phyloP scores from a whole-genome alignment of 2,113 vertebrate genomes.

The Phoxinus phoxinus region DNA sequence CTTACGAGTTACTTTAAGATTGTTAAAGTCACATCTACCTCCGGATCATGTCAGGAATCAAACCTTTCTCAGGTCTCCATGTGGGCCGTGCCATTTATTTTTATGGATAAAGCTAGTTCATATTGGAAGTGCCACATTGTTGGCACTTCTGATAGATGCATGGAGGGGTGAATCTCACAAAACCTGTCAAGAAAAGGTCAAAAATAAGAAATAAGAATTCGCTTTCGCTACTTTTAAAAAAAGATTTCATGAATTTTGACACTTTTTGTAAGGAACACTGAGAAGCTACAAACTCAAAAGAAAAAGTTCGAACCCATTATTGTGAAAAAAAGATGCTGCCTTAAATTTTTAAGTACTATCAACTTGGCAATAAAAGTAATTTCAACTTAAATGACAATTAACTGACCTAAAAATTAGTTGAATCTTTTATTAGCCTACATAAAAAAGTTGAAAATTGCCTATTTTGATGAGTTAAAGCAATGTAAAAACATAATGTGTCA shows the following conservation, averaged over 20 bases:
- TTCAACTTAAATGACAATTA: no score
- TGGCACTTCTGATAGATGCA: background rate
- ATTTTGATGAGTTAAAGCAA: no score
- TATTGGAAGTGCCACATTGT: background rate
- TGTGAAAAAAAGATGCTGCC: no score
- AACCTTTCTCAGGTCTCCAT: background rate
- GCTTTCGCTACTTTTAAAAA: background rate
- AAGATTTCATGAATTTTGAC: background rate
- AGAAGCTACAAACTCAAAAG: background rate
- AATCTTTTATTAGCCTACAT: no score
- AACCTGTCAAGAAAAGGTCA: background rate
- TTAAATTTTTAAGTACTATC: no score
- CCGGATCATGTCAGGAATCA: background rate
- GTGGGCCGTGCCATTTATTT: background rate
- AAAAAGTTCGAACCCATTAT: background rate
- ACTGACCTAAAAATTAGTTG: no score
- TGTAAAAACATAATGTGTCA: no score
- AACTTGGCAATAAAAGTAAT: no score
- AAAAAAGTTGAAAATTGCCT: no score
- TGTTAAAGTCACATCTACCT: constrained; percentile 18
- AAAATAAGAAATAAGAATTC: background rate
- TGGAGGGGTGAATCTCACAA: background rate
- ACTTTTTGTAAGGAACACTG: background rate
- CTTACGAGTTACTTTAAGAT: background rate
- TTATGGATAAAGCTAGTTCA: background rate